Conservation (phyloP, 2,888 invertebrate genomes). For the Machimus rusticus region DNA sequence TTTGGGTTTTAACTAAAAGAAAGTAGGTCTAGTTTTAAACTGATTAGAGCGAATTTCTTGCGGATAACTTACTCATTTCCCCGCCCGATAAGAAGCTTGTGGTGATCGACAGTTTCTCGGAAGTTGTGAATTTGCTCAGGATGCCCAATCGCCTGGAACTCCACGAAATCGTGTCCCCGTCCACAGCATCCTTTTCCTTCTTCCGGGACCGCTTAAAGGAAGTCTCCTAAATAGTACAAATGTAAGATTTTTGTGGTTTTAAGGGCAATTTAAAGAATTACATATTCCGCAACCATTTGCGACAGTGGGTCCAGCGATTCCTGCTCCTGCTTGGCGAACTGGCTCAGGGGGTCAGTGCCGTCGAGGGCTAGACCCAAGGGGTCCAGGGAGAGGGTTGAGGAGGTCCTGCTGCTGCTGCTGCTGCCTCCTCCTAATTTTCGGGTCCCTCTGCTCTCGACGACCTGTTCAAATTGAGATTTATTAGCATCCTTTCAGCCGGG, state of each 20-base stretch:
- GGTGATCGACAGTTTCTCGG: slow-evolving; percentile 89
- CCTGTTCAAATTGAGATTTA: slow-evolving; percentile 56
- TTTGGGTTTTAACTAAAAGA: slow-evolving; percentile 75
- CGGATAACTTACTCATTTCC: slow-evolving; percentile 72
- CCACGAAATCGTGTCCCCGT: slow-evolving; percentile 74
- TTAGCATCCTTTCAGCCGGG: neutral
- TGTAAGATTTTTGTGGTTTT: too few species aligned
- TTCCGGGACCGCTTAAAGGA: slow-evolving; percentile 53
- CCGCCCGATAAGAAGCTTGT: slow-evolving; percentile 86
- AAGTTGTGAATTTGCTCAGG: slow-evolving; percentile 89
- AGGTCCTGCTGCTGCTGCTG: slow-evolving; percentile 64
- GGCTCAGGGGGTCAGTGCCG: slow-evolving; percentile 77
- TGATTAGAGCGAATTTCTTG: neutral
- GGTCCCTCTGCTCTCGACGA: slow-evolving; percentile 66
- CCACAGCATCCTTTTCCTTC: slow-evolving; percentile 56
- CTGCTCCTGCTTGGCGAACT: slow-evolving; percentile 70
- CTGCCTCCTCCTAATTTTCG: slow-evolving; percentile 65
- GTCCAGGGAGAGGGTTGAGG: slow-evolving; percentile 66
- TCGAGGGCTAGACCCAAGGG: slow-evolving; percentile 69
- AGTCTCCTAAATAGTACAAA: slow-evolving; percentile 51
- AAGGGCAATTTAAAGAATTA: slow-evolving; percentile 44
- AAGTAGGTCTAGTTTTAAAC: neutral
- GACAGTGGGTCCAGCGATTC: slow-evolving; percentile 70
- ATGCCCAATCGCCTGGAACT: slow-evolving; percentile 76
- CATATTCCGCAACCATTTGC: slow-evolving; percentile 66